phyloP scores from a whole-genome alignment of 2,888 invertebrate species.

The Drosophila emarginata region DNA sequence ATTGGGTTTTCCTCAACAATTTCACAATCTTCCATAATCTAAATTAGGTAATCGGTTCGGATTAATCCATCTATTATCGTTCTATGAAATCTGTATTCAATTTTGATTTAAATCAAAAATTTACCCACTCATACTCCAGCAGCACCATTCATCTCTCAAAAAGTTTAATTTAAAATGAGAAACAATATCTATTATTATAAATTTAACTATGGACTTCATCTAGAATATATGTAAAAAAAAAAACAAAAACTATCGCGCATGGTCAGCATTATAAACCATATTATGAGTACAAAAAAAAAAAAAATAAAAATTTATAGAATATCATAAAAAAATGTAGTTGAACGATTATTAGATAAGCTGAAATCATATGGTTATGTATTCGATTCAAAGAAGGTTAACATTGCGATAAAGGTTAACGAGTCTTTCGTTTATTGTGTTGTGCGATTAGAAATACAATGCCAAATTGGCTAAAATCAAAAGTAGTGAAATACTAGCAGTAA shows the following conservation, averaged over 20 bases:
- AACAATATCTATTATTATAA: neutral
- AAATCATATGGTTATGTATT: constrained; percentile 20
- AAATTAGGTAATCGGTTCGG: constrained; percentile 35
- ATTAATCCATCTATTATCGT: constrained; percentile 11
- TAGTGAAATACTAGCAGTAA: constrained; percentile 19
- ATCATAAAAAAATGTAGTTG: constrained; percentile 22
- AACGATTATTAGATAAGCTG: constrained; percentile 46
- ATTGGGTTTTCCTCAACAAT: constrained; percentile 10
- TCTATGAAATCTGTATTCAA: neutral
- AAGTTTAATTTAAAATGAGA: no score
- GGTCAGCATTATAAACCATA: neutral
- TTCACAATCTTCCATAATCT: constrained; percentile 40
- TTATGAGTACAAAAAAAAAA: neutral
- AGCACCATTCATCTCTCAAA: neutral
- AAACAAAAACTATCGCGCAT: neutral
- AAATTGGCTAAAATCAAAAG: constrained; percentile 35
- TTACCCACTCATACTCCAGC: neutral
- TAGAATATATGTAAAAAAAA: neutral
- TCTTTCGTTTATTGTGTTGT: constrained; percentile 34
- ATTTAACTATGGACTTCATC: neutral
- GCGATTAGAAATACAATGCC: constrained; percentile 27
- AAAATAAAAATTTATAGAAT: constrained; percentile 5
- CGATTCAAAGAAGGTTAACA: neutral
- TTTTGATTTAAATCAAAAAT: neutral
- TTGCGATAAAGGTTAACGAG: neutral